Percentiles rank a stretch among this genome's conserved stretches.
These are phyloP conservation scores for Grus americana DNA, from an alignment of 2,113 vertebrate species.

Conservation along the genomic window DNA sequence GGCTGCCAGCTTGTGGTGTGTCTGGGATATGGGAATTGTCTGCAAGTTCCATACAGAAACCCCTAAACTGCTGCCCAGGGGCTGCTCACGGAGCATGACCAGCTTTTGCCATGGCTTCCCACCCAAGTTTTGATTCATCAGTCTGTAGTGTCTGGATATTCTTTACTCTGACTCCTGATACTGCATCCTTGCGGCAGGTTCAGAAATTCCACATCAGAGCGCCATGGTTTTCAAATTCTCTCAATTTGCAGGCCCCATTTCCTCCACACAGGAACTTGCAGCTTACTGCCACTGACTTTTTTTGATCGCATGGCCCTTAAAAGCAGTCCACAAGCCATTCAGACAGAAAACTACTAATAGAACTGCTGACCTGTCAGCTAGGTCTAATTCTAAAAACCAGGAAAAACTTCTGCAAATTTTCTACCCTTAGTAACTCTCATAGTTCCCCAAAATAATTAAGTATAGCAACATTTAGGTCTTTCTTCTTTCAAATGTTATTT, in stretches of 20 bases:
- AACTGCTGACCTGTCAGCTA: neutral
- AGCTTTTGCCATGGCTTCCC: neutral
- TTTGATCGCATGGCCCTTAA: fast-evolving
- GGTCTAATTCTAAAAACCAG: neutral
- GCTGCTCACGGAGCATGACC: fast-evolving
- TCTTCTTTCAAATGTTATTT: neutral
- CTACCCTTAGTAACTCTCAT: neutral
- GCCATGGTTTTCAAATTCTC: neutral
- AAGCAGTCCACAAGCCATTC: neutral
- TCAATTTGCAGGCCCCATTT: neutral
- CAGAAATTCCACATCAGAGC: neutral
- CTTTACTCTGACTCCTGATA: neutral
- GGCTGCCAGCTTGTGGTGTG: conserved; percentile 52
- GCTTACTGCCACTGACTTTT: neutral
- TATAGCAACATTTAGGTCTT: neutral
- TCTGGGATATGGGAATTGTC: neutral
- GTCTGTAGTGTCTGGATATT: neutral
- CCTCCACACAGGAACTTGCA: neutral
- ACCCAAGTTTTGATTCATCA: fast-evolving
- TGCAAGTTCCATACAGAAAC: neutral
- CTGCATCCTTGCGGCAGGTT: neutral
- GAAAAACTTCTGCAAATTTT: neutral
- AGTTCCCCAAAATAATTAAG: neutral
- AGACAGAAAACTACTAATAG: neutral
- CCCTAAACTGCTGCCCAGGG: neutral